Base-by-base conservation (phyloP, 2,113 vertebrate species). In the Burhinus bistriatus region DNA sequence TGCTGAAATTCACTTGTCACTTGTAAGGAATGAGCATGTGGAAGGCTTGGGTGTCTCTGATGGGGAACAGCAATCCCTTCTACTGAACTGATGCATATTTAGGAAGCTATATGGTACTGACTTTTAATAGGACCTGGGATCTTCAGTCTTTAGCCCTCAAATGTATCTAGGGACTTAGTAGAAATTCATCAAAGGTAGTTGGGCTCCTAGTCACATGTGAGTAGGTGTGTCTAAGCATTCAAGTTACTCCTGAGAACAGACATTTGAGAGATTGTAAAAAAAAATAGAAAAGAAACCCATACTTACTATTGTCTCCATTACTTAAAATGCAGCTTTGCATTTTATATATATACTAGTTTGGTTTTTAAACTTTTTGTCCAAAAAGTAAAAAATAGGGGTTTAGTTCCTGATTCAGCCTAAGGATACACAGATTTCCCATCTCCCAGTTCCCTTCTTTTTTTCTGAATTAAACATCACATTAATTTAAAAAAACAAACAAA, bases 21-120 rank as follows among this genome's bases (percentile, higher is more conserved):
- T 88, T 7, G 0, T 47, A 82, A 52, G 32, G 13, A 84, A 30
- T 4, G 11, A 62, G 23, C 11, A 17, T 0, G 0, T 27, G 27
- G 23, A 92, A 55, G 27, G 4, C 15, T 82, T 79, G 9, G 19
- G 17, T 55, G 19, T 54, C 52, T 78, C 79, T 91, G 22, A 78
- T 12, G 7, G 13, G 34, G n/a, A 54, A 57, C 42, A 92, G 5
- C 6, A 92, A 62, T 9, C 6, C 21, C 21, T 92, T 79, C 59
- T 49, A 54, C 22, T n/a, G 40, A 79, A 82, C 15, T 6, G 10
- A 40, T 44, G 2, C 3, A 15, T 55, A 72, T 69, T 89, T 87
- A 85, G 34, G 47, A 70, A 69, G n/a, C 27, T 61, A 25, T 7
- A 2, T 64, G 66, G 7, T 49, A 17, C 12, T 66, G 29, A 29